Evolutionary conservation across 2,888 invertebrate species (phyloP), one percentile per base, ranked within the genome.

Genomic region (Eustalomyia histrio): DNA sequence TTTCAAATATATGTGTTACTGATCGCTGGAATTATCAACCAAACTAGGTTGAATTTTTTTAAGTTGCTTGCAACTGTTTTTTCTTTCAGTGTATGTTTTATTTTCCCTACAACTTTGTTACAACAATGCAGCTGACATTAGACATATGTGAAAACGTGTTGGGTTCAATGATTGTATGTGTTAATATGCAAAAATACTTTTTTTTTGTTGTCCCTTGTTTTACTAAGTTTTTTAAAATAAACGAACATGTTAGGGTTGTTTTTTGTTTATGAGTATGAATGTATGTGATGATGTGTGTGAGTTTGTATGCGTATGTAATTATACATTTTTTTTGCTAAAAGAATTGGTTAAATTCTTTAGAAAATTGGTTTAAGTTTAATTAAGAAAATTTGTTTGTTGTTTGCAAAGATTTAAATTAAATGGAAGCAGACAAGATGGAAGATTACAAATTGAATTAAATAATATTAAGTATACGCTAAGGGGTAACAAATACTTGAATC

Each of bases 101-200:
- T 64, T 68, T 64, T 58, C 14, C 24, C 7, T 55, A 63, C 57
- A 76, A 76, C 69, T 73, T 80, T 68, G 57, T 55, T 69, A 80
- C 80, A 80, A 69, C 80, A 76, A 74, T 76, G 80, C 76, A 80
- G 73, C 73, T 80, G 76, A 80, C 80, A 73, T 73, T 64, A 69
- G 67, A 80, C 80, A 80, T 76, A 80, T 80, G 80, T 76, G 76
- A 69, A 76, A 69, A 76, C 76, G 76, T 76, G 80, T 80, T 68
- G 60, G 73, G 69, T 80, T 69, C 60, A 73, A 60, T 73, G 76
- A 61, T 67, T 58, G 72, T 64, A 68, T 76, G 68, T 73, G 73
- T 65, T 76, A 80, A 80, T 80, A 61, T 72, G 73, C 68, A 76
- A 68, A 60, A 75, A 60, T 24, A 21, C 67, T 55, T 39, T 12